Evolutionary conservation across 2,888 invertebrate species (phyloP), one percentile per base, ranked within the genome.

Genomic region (Eristalinus sepulchralis): DNA sequence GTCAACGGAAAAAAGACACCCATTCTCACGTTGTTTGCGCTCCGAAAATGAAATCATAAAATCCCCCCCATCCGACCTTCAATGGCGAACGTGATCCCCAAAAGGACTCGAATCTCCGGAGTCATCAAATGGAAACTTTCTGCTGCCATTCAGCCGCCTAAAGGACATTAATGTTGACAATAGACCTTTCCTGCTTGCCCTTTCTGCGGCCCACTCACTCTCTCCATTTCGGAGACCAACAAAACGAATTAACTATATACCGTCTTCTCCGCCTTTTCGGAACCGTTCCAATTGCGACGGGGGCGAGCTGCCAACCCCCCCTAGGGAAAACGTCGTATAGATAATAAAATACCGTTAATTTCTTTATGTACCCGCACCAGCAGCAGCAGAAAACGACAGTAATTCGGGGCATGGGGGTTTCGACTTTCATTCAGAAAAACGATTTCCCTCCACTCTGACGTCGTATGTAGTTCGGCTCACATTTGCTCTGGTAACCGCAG

Each of bases 391-490:
- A 33, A 39, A 1, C 71, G n/a, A 20, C 33, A 34, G 63, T 27
- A 36, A 17, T 2, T 13, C 4, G 47, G 10, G 36, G 53, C 27
- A 10, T 24, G 22, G 24, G 24, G 20, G 47, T 53, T 71, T 55
- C 36, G 62, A 47, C 63, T 73, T 79, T 83, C 79, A 83, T 83
- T 83, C 79, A 79, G 62, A 67, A 57, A 62, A 36, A 13, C 17
- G 24, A 47, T 63, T 36, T 24, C 39, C 39, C 55, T 27, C n/a
- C 31, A 10, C 39, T 47, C 73, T 83, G 83, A 83, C 83, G 83
- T 73, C 64, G 34, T 47, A 27, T 70, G 34, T 47, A 27, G 27
- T 79, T 39, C 59, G 60, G 17, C 63, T 55, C 59, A 64, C 57
- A 64, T 17, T 57, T 8, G 27, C 24, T 47, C 47, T 17, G n/a